phyloP scores from a whole-genome alignment of 30 jellyfish, hydroid and myxozoan species.

The Sanderia malayensis region DNA sequence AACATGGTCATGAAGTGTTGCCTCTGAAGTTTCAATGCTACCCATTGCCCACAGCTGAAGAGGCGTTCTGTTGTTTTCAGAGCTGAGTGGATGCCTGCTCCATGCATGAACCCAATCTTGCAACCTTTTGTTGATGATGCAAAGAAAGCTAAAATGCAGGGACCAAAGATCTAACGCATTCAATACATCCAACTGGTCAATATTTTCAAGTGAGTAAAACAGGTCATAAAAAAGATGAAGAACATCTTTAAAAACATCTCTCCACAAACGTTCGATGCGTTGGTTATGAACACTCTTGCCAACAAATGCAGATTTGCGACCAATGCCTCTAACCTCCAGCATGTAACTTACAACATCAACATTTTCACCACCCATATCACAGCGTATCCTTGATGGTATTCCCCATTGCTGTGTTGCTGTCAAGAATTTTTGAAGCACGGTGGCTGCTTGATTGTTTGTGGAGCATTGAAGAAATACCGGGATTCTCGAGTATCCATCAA shows the following conservation, averaged over 20 bases:
- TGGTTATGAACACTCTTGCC: constrained; percentile 76
- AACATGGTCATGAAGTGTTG: background rate
- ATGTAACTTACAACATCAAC: constrained; percentile 31
- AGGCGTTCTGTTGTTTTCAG: constrained; percentile 16
- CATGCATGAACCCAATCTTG: constrained; percentile 29
- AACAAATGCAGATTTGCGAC: constrained; percentile 44
- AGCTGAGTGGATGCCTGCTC: constrained; percentile 31
- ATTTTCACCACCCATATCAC: constrained; percentile 43
- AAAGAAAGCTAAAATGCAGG: constrained; percentile 15
- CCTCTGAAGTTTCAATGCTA: constrained; percentile 5
- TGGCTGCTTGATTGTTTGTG: constrained; percentile 24
- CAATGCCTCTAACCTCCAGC: constrained; percentile 33
- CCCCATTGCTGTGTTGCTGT: constrained; percentile 30
- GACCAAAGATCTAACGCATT: constrained; percentile 23
- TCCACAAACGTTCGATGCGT: constrained; percentile 39
- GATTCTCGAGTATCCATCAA: constrained; percentile 31
- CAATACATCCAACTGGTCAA: constrained; percentile 56
- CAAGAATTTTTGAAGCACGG: constrained; percentile 12
- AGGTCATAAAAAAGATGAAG: constrained; percentile 42
- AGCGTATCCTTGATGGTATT: constrained; percentile 25
- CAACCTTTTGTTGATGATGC: constrained; percentile 16
- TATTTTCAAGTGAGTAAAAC: constrained; percentile 50
- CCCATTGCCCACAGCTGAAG: constrained; percentile 29
- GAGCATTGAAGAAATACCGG: constrained; percentile 37
- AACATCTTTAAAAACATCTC: constrained; percentile 35